Base-by-base conservation (phyloP, 2,888 invertebrate species). In the Globia sparganii region DNA sequence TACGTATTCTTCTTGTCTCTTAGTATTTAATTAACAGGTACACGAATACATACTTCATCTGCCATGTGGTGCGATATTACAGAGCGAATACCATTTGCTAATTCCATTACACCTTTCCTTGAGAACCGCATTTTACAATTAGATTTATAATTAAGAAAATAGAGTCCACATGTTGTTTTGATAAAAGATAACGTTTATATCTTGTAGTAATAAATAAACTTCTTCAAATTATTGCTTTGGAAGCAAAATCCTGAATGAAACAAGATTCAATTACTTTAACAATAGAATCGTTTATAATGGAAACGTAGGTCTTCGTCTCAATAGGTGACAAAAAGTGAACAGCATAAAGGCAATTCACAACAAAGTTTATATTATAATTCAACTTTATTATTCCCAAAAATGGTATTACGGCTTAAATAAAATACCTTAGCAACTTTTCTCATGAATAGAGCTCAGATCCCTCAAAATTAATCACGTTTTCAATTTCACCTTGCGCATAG, bases 391-490 rank as follows among this genome's bases (percentile, higher is more conserved):
- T 83, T 66, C 61, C 13, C 40, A 40, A 67, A 68, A 82, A 68
- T 59, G 31, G n/a, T 76, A 81, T 67, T 58, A 61, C 37, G 53
- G 40, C 53, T 46, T 40, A 40, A 58, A 81, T 71, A 72, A 68
- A 72, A 78, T 78, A 78, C 59, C 31, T 72, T 56, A 2, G 25
- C n/a, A 66, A 78, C 49, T 78, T 68, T 73, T 58, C 61, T 82
- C 65, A 66, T 80, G 82, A 82, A 67, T 77, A 59, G 49, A 53
- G 25, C 40, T 69, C 25, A 28, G 59, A 75, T 80, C 72, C 81
- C 73, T 81, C 58, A 75, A 71, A 77, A 76, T 78, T 84, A 84
- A 84, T 84, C 80, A 73, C 70, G 71, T 78, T 85, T 85, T 76
- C 80, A 75, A 85, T 82, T 80, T 77, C 49, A 71, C 40, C 49